phyloP scores from a whole-genome alignment of 2,888 invertebrate species.

The Napeogenes inachia region DNA sequence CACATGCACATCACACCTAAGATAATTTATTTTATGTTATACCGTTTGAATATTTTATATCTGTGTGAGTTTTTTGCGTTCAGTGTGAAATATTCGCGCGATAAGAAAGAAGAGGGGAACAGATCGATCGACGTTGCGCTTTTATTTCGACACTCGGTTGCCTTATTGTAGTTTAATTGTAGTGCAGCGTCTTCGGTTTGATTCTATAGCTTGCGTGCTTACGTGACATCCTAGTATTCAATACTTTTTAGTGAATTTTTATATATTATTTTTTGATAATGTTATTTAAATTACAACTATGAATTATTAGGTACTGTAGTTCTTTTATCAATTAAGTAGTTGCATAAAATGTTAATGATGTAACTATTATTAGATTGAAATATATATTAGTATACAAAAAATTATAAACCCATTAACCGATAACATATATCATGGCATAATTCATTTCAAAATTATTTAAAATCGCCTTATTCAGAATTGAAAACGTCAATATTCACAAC shows the following conservation, averaged over 20 bases:
- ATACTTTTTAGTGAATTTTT: neutral
- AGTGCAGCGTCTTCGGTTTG: conserved; percentile 31
- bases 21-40: conserved; percentile 78
- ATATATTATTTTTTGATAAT: neutral
- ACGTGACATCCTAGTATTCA: neutral
- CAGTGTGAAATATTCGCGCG: conserved; percentile 78
- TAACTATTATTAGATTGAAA: too few relatives aligned
- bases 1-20: conserved; percentile 71
- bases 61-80: conserved; percentile 78
- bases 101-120: conserved; percentile 77
- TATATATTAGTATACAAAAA: too few relatives aligned
- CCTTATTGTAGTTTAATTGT: conserved; percentile 61
- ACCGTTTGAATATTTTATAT: conserved; percentile 78
- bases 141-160: conserved; percentile 63
- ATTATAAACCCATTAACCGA: too few relatives aligned
- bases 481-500: neutral
- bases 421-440: neutral
- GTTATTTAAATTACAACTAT: too few relatives aligned
- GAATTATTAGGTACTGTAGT: too few relatives aligned
- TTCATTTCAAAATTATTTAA: neutral
- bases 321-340: too few relatives aligned
- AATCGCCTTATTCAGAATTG: neutral
- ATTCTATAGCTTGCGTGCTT: conserved; percentile 22
- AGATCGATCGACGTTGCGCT: conserved; percentile 76
- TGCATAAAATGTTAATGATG: too few relatives aligned